A percentile compares a stretch with the other conserved stretches of the same genome.
Conservation (phyloP, 2,797 vertebrate genomes). For the Enteromius anoplus region DNA sequence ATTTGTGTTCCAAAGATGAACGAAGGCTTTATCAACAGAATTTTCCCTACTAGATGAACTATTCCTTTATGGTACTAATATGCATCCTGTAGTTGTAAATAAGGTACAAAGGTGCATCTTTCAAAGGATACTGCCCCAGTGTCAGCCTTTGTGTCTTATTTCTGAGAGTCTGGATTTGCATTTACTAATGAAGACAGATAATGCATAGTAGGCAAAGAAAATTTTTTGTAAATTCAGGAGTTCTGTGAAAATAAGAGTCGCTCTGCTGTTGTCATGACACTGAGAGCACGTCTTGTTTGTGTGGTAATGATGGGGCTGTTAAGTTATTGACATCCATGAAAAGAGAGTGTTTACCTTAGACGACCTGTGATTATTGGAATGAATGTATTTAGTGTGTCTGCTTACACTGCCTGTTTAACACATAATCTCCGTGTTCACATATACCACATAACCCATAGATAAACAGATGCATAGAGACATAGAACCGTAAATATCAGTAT, state of each 20-base stretch:
- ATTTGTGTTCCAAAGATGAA: neutral
- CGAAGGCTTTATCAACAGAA: neutral
- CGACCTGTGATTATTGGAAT: conserved; percentile 22
- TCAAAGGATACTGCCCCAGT: neutral
- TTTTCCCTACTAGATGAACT: neutral
- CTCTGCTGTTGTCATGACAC: conserved; percentile 4
- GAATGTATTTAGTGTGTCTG: conserved; percentile 8
- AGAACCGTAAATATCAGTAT: neutral
- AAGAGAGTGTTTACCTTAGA: conserved; percentile 12
- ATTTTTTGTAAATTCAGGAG: neutral
- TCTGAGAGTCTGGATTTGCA: neutral
- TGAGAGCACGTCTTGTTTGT: conserved; percentile 1
- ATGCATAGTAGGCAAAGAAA: neutral
- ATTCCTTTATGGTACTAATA: neutral
- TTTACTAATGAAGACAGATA: neutral
- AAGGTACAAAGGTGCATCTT: neutral
- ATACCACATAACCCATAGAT: neutral
- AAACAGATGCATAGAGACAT: neutral
- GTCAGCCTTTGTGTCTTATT: neutral
- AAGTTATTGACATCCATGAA: conserved; percentile 11
- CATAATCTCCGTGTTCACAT: neutral
- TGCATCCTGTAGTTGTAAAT: neutral
- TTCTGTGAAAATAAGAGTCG: neutral
- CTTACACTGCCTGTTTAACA: neutral
- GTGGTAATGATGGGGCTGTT: conserved; percentile 29